These are phyloP conservation scores for Peromyscus eremicus DNA, from an alignment of 2,797 vertebrate species.

Conservation along the genomic window DNA sequence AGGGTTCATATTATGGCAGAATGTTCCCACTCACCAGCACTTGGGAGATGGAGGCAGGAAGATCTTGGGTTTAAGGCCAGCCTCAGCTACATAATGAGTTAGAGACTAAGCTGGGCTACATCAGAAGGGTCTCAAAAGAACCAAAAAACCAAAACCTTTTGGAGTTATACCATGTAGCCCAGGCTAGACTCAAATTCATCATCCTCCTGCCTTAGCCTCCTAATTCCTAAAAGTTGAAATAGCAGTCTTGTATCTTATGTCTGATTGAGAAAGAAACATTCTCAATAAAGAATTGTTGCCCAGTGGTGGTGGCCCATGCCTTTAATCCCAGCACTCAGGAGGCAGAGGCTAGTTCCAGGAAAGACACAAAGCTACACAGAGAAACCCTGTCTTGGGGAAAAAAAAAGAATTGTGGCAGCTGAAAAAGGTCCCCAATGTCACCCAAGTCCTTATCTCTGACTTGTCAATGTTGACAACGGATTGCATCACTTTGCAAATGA, in stretches of 20 bases:
- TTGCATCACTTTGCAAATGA: background rate
- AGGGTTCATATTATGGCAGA: no score
- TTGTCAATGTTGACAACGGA: background rate
- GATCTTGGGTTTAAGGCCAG: background rate
- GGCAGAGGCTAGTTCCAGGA: no score
- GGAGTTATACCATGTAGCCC: background rate
- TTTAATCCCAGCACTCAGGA: no score
- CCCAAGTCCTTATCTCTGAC: background rate
- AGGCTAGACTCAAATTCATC: background rate
- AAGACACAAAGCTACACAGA: no score
- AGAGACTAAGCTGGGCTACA: background rate
- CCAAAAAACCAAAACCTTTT: background rate
- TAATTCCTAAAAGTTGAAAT: background rate
- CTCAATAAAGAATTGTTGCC: conserved; percentile 15
- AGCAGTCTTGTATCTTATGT: background rate
- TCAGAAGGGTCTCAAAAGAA: background rate
- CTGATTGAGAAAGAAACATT: background rate
- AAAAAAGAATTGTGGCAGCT: background rate
- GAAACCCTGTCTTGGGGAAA: no score
- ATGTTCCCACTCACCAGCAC: background rate
- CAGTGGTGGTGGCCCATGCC: no score
- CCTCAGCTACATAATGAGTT: background rate
- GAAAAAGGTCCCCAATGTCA: background rate
- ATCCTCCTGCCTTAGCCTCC: background rate
- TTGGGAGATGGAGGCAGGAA: background rate